These are phyloP conservation scores for Tetragonula clypearis DNA, from an alignment of 1,140 invertebrate genomes.

Conservation along the genomic window DNA sequence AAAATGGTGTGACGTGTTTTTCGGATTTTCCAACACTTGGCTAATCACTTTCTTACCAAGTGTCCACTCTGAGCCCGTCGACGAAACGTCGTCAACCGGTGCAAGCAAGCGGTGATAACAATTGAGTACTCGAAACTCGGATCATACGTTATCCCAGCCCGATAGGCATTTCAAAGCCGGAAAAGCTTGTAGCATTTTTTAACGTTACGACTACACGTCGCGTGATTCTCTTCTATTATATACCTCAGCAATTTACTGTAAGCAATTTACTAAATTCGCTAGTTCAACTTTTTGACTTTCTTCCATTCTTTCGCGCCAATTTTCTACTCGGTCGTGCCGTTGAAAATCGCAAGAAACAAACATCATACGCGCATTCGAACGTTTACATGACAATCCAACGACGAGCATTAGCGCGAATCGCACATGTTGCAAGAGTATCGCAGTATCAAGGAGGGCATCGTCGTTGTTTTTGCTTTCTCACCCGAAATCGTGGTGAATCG, in stretches of 20 bases:
- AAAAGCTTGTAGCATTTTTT: not conserved
- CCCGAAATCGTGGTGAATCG: not conserved
- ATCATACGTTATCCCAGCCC: not conserved
- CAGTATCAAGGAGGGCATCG: not conserved
- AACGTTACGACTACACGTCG: not conserved
- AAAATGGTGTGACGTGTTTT: conserved; percentile 30
- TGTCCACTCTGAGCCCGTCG: conserved; percentile 37
- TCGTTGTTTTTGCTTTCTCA: conserved; percentile 42
- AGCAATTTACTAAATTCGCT: not conserved
- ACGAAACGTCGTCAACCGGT: conserved; percentile 1
- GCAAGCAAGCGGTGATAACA: conserved; percentile 28
- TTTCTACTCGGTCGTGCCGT: not conserved
- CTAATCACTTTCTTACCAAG: conserved; percentile 54
- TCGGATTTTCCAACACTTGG: conserved; percentile 39
- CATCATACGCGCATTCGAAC: not conserved
- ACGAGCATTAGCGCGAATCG: not conserved
- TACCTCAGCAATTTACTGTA: not conserved
- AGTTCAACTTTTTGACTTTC: not conserved
- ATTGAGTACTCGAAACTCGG: not conserved
- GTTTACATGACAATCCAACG: conserved; percentile 15
- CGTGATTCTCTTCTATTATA: not conserved
- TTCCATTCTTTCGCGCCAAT: not conserved
- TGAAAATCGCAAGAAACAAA: not conserved
- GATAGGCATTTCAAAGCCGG: not conserved
- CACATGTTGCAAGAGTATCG: not conserved